A percentile compares a stretch with the other conserved stretches of the same genome.
phyloP scores from a whole-genome alignment of 2,888 invertebrate species.

The Drosophila tripunctata region DNA sequence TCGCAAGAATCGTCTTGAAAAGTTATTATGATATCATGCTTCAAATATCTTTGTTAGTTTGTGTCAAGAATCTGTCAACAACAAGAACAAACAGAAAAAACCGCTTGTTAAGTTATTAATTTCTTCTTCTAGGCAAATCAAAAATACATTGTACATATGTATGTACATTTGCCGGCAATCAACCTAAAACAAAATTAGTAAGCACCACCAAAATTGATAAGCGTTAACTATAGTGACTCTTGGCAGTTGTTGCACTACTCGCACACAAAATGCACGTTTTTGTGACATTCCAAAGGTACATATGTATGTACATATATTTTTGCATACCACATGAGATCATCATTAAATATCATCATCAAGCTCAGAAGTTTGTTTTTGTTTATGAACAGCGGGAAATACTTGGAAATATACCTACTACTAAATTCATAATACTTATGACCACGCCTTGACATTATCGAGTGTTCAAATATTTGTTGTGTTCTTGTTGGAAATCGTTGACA shows the following conservation, averaged over 20 bases:
- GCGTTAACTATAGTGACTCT: conserved; percentile 1
- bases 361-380: conserved; percentile 17
- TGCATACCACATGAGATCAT: conserved; percentile 38
- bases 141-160: no score
- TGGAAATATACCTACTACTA: no score
- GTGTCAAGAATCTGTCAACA: neutral
- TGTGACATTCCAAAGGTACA: conserved; percentile 18
- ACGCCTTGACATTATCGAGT: neutral
- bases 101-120: neutral
- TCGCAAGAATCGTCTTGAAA: no score
- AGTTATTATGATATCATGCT: conserved; percentile 52
- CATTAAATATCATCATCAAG: no score
- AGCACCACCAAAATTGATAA: conserved; percentile 11
- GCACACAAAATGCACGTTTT: neutral
- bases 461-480: neutral
- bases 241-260: conserved; percentile 14
- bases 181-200: neutral
- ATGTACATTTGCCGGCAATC: conserved; percentile 12
- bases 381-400: conserved; percentile 10
- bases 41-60: conserved; percentile 14
- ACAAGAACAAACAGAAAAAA: conserved; percentile 3
- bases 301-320: no score
- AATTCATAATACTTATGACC: no score
- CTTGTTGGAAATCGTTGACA: no score
- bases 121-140: neutral